Evolutionary conservation across 2,888 invertebrate genomes (phyloP).

Genomic region (Neoitamus cyanurus): DNA sequence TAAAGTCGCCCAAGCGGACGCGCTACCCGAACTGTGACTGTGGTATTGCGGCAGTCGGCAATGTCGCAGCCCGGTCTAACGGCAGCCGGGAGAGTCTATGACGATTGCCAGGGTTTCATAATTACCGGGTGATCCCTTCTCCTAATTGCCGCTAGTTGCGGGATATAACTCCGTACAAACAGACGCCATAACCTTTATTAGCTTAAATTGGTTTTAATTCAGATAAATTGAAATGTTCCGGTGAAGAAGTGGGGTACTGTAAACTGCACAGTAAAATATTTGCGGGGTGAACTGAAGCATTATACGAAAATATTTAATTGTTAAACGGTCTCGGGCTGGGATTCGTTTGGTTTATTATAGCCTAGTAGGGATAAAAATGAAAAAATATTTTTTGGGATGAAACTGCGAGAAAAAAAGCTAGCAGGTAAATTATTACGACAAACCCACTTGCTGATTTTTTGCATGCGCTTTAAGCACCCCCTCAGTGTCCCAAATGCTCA

Average conservation of each 20-base stretch:
- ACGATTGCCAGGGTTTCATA: not conserved
- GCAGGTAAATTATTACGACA: no score
- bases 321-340: no score
- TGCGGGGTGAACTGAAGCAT: no score
- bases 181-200: not conserved
- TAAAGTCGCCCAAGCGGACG: not conserved
- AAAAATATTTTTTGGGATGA: no score
- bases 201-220: constrained; percentile 13
- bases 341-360: no score
- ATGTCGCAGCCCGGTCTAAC: not conserved
- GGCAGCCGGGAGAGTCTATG: not conserved
- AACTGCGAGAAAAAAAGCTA: no score
- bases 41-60: not conserved
- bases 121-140: not conserved
- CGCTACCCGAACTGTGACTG: not conserved
- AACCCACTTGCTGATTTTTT: no score
- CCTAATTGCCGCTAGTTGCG: constrained; percentile 1
- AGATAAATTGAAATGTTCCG: not conserved
- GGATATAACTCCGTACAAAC: not conserved
- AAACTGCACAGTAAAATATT: no score
- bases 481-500: no score
- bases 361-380: no score
- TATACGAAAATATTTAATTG: no score
- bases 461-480: no score
- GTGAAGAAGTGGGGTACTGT: not conserved